Conservation (phyloP, 2,888 invertebrate genomes). For the Trissonchulus sp. region DNA sequence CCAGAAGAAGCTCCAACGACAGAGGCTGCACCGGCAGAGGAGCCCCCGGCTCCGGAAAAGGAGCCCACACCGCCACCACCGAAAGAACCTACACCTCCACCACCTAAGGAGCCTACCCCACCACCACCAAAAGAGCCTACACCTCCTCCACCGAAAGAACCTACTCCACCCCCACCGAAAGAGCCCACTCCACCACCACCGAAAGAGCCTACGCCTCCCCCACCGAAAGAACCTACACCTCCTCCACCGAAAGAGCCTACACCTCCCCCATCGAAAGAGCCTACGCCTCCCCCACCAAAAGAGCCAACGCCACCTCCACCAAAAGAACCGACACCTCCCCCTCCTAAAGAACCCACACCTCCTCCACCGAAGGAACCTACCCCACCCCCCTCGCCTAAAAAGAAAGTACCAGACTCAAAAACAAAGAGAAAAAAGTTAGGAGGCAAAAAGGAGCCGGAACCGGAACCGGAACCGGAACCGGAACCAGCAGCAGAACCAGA, state of each 20-base stretch:
- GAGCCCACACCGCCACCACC: constrained; percentile 23
- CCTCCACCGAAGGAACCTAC: constrained; percentile 25
- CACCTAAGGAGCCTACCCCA: constrained; percentile 21
- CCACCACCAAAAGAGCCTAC: constrained; percentile 24
- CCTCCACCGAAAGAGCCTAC: constrained; percentile 26
- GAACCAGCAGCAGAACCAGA: background rate
- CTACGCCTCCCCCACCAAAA: constrained; percentile 21
- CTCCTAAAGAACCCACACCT: constrained; percentile 24
- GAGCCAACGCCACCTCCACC: constrained; percentile 24
- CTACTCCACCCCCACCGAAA: constrained; percentile 10
- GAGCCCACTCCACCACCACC: background rate
- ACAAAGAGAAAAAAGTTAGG: background rate
- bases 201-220: constrained; percentile 24
- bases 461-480: background rate
- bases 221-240: constrained; percentile 22
- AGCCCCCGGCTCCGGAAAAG: background rate
- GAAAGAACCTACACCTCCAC: background rate
- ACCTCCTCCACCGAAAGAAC: constrained; percentile 23
- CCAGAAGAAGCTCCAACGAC: background rate
- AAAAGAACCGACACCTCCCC: constrained; percentile 25
- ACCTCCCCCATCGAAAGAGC: constrained; percentile 22
- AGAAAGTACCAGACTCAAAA: background rate
- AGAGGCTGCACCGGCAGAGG: background rate
- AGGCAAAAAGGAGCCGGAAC: background rate
- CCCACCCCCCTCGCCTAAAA: constrained; percentile 17